These are phyloP conservation scores for Synergus umbraculus DNA, from an alignment of 2,888 invertebrate species.

Conservation along the genomic window DNA sequence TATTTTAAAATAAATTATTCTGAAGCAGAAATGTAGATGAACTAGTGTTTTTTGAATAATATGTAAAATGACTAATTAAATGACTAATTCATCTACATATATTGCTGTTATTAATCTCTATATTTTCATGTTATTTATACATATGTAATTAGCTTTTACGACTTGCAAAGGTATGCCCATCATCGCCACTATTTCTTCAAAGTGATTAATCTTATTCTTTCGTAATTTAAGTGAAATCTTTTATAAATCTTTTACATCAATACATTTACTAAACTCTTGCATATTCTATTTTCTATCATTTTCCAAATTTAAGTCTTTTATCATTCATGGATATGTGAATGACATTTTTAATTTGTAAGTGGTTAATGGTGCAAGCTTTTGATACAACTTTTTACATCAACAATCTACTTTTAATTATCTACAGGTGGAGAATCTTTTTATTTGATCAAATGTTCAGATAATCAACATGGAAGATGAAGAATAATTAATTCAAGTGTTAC, in stretches of 20 bases:
- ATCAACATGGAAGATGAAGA: not conserved
- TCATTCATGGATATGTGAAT: not conserved
- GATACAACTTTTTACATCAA: not conserved
- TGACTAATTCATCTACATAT: not conserved
- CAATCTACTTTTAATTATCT: not conserved
- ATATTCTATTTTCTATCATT: not conserved
- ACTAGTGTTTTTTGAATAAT: not conserved
- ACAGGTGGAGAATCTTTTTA: not conserved
- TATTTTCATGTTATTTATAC: not conserved
- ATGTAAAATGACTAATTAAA: not conserved
- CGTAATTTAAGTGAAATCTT: not conserved
- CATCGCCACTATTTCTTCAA: not conserved
- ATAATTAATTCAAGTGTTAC: not conserved
- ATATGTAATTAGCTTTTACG: not conserved
- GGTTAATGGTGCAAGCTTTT: slow-evolving; percentile 9
- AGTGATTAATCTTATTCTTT: not conserved
- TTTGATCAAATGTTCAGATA: not conserved
- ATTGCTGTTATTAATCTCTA: not conserved
- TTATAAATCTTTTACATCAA: not conserved
- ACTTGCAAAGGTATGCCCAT: not conserved
- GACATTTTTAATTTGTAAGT: not conserved
- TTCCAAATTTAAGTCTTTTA: not conserved
- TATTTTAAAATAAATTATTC: not conserved
- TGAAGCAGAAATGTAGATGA: not conserved
- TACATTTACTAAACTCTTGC: not conserved